Evolutionary conservation across 1,140 invertebrate species (phyloP), one percentile per base, ranked within the genome.

Genomic region (Conus ventricosus): DNA sequence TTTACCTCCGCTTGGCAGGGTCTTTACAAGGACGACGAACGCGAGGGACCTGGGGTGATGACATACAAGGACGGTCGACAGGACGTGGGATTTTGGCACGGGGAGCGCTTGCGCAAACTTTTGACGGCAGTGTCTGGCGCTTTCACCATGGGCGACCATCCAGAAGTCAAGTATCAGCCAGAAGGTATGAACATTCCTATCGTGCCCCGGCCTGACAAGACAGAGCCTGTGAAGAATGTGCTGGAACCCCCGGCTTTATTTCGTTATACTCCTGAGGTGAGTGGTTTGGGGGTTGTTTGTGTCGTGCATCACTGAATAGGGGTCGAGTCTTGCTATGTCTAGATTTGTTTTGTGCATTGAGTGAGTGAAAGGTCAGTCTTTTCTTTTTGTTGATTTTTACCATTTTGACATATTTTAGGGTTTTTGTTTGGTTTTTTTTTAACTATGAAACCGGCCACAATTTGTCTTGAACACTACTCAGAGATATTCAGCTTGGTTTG

Each of bases 61-160:
- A 94, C 93, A 4, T 95, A 95, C 88, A 89, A 89, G 17, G 91
- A 95, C 89, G 92, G 91, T 13, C 89, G 76, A 54, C 93, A 95
- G 85, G 95, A 95, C 91, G 93, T 95, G 4, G 95, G 95, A 7
- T 89, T 95, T 8, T 95, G 95, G 95, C 91, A 90, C 71, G 92
- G 94, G 39, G 94, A 95, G 84, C 92, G 93, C 63, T 89, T 95
- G 1, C 88, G 94, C 60, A 94, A 94, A 88, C 89, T 95, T 20
- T 92, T 93, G 87, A 90, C 92, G 51, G 57, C 90, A 0, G 89
- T 93, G 4, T 87, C 89, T 5, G 91, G 89, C 6, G 90, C 92
- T 4, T 95, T 95, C 89, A 90, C 92, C 17, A 91, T 95, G 81
- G 91, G 85, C 3, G 88, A 94, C 51, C 92, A 94, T 80, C 91